These are phyloP conservation scores for Noctua comes DNA, from an alignment of 2,888 invertebrate species.

Conservation along the genomic window DNA sequence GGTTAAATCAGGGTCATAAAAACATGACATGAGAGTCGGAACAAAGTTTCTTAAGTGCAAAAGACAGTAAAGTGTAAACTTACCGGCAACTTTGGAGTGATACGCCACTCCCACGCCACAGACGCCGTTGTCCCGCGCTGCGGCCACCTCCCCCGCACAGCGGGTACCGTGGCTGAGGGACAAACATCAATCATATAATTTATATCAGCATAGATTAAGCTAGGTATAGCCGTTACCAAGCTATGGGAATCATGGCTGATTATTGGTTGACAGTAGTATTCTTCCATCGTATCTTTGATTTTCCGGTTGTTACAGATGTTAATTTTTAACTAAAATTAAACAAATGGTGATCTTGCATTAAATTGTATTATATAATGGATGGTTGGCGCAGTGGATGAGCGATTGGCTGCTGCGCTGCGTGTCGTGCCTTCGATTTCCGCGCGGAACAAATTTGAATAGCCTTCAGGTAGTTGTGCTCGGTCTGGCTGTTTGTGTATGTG, in stretches of 20 bases:
- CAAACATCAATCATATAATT: conserved; percentile 15
- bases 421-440: too few species aligned
- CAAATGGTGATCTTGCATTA: too few species aligned
- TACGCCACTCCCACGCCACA: conserved; percentile 99
- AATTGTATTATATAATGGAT: too few species aligned
- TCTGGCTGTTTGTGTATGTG: too few species aligned
- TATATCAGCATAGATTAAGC: not conserved
- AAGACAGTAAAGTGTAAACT: conserved; percentile 67
- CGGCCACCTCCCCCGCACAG: conserved; percentile 99
- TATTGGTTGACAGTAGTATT: not conserved
- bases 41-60: not conserved
- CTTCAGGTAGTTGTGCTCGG: not conserved
- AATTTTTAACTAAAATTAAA: too few species aligned
- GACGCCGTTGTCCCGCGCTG: conserved; percentile 98
- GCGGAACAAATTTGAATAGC: not conserved
- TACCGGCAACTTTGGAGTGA: conserved; percentile 99
- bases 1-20: too few species aligned
- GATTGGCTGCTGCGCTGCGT: too few species aligned
- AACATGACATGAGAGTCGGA: too few species aligned
- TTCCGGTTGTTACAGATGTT: too few species aligned
- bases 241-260: not conserved
- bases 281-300: not conserved
- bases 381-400: too few species aligned
- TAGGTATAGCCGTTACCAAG: too few species aligned
- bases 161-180: conserved; percentile 97